These are phyloP conservation scores for Parasteatoda lunata DNA, from an alignment of 2,888 invertebrate genomes.

Conservation along the genomic window DNA sequence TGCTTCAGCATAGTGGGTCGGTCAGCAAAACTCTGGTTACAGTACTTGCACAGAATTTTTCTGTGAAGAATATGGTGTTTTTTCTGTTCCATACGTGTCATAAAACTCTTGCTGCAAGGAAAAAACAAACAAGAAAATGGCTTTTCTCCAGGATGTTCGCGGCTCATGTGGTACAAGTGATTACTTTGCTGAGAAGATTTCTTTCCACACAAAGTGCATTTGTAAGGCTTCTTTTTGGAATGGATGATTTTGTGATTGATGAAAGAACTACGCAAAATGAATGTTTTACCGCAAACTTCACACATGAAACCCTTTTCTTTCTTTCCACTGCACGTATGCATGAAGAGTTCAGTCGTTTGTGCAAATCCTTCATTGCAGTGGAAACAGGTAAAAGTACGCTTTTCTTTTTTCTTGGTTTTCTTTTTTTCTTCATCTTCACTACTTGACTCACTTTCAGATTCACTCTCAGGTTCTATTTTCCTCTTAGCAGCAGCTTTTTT, in stretches of 20 bases:
- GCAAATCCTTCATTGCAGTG: constrained; percentile 4
- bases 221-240: constrained; percentile 16
- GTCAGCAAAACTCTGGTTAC: constrained; percentile 8
- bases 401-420: neutral
- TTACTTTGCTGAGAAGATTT: constrained; percentile 20
- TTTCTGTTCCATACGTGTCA: constrained; percentile 1
- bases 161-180: constrained; percentile 11
- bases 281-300: constrained; percentile 13
- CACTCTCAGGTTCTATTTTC: neutral
- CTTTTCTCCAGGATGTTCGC: neutral
- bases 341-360: constrained; percentile 1
- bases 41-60: constrained; percentile 9
- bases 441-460: neutral
- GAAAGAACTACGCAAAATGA: constrained; percentile 8
- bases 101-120: constrained; percentile 3
- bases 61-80: constrained; percentile 4
- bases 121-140: constrained; percentile 14
- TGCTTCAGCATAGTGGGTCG: neutral
- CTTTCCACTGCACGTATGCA: constrained; percentile 27
- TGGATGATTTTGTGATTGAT: constrained; percentile 29
- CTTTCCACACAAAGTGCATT: neutral
- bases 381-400: constrained; percentile 9
- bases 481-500: neutral
- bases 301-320: constrained; percentile 14
- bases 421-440: neutral